These are phyloP conservation scores for Thalassarche chlororhynchos DNA, from an alignment of 2,113 vertebrate genomes.

Conservation along the genomic window DNA sequence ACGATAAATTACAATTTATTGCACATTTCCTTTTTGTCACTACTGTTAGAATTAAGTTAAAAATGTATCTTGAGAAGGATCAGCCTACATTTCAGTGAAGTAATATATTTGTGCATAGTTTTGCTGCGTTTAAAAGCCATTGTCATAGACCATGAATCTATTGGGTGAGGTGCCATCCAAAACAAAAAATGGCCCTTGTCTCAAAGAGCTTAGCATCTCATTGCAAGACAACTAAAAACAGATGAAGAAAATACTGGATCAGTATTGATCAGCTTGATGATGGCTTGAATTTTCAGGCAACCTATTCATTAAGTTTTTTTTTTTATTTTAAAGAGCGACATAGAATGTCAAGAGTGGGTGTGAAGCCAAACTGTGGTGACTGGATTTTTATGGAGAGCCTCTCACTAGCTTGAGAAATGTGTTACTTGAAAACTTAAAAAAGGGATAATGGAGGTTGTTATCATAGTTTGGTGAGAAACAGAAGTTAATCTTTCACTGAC, in stretches of 20 bases:
- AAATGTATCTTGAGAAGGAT: not conserved
- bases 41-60: not conserved
- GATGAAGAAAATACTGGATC: not conserved
- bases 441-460: slow-evolving; percentile 10
- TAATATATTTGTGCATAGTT: not conserved
- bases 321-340: not conserved
- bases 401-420: slow-evolving; percentile 1
- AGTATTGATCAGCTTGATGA: not conserved
- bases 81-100: not conserved
- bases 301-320: not conserved
- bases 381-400: slow-evolving; percentile 32
- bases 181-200: not conserved
- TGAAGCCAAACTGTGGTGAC: slow-evolving; percentile 38
- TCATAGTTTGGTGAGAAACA: slow-evolving; percentile 14
- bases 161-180: not conserved
- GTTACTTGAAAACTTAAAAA: slow-evolving; percentile 36
- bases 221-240: not conserved
- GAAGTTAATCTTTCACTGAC: slow-evolving; percentile 3
- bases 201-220: not conserved
- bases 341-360: slow-evolving; percentile 32
- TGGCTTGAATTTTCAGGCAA: not conserved
- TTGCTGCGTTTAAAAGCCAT: not conserved
- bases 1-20: not conserved
- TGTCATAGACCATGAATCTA: not conserved
- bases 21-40: not conserved